Conservation (phyloP, 2,888 invertebrate genomes). For the Macroteleia sp. region DNA sequence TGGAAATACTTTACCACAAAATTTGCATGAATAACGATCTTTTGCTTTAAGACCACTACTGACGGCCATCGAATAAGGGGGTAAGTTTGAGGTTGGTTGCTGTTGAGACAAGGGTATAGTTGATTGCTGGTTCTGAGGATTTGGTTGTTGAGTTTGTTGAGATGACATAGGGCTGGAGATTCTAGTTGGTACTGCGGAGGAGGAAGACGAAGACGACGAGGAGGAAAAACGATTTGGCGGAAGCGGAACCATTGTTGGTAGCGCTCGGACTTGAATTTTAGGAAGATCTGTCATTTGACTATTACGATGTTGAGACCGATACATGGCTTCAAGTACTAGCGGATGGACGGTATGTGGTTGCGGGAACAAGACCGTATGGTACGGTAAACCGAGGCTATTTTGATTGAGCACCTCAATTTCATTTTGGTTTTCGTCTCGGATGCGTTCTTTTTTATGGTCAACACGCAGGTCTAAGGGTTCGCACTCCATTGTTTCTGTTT, state of each 20-base stretch:
- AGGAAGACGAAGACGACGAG: conserved; percentile 81
- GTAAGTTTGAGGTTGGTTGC: conserved; percentile 68
- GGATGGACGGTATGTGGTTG: conserved; percentile 87
- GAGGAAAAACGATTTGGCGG: conserved; percentile 82
- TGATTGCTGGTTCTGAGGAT: conserved; percentile 77
- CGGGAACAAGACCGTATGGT: conserved; percentile 81
- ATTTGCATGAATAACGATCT: conserved; percentile 98
- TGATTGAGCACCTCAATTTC: conserved; percentile 86
- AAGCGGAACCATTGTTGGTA: conserved; percentile 82
- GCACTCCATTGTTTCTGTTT: conserved; percentile 84
- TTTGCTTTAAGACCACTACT: conserved; percentile 88
- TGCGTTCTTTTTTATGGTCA: conserved; percentile 90
- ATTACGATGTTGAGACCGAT: conserved; percentile 85
- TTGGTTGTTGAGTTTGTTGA: conserved; percentile 65
- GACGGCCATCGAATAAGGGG: conserved; percentile 75
- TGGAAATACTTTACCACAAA: conserved; percentile 98
- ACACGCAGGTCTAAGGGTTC: conserved; percentile 95
- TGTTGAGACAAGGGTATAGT: conserved; percentile 72
- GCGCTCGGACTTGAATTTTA: conserved; percentile 83
- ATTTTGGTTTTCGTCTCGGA: conserved; percentile 95
- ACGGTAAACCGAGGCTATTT: conserved; percentile 76
- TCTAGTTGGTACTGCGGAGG: conserved; percentile 69
- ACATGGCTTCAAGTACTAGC: conserved; percentile 89
- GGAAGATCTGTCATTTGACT: conserved; percentile 86
- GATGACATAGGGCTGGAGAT: conserved; percentile 68